Conservation (phyloP, 2,797 vertebrate species). For the Epinephelus coioides region DNA sequence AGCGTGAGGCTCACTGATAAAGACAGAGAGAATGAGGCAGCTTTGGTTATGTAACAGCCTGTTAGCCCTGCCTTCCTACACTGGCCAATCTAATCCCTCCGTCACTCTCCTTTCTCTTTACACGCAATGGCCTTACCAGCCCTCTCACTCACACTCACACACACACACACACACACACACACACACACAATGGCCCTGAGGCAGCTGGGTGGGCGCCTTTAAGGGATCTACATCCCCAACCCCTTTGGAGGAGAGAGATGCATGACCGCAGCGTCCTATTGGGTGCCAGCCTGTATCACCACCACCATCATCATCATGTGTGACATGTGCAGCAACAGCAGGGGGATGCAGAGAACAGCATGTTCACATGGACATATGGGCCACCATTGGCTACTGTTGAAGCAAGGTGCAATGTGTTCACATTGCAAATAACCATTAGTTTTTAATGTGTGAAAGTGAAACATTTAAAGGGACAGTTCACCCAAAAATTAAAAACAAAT, state of each 20-base stretch:
- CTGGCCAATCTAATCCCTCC: slow-evolving; percentile 31
- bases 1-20: background rate
- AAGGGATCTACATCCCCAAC: slow-evolving; percentile 34
- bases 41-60: slow-evolving; percentile 48
- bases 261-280: slow-evolving; percentile 54
- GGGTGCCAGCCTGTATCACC: slow-evolving; percentile 42
- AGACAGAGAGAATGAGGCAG: background rate
- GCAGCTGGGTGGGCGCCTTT: slow-evolving; percentile 29
- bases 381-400: too few species aligned
- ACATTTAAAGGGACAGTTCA: background rate
- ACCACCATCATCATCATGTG: slow-evolving; percentile 22
- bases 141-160: background rate
- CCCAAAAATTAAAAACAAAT: too few species aligned
- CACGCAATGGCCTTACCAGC: background rate
- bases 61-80: slow-evolving; percentile 31
- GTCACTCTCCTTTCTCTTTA: slow-evolving; percentile 9
- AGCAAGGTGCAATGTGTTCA: background rate
- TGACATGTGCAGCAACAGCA: slow-evolving; percentile 45
- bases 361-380: slow-evolving; percentile 1
- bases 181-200: slow-evolving; percentile 5
- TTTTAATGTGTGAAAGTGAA: background rate
- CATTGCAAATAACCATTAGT: background rate
- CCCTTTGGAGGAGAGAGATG: slow-evolving; percentile 67
- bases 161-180: background rate
- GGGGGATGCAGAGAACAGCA: slow-evolving; percentile 21